Evolutionary conservation across 1,140 invertebrate genomes (phyloP), one percentile per base, ranked within the genome.

Genomic region (Augochlora pura): DNA sequence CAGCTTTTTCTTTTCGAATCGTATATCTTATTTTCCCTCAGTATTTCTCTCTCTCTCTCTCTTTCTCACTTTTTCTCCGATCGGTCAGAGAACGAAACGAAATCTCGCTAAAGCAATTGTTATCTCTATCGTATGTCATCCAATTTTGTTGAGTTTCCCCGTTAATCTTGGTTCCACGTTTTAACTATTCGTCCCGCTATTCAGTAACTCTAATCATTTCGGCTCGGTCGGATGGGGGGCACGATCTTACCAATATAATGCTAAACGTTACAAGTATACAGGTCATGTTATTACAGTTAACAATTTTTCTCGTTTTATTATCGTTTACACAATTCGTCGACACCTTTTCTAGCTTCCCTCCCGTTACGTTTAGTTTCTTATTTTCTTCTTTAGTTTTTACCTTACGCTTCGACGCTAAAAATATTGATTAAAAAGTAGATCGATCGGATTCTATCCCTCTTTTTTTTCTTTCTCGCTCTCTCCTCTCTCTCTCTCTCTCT

Each of bases 171-270:
- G 32, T 77, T 75, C 71, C 72, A 69, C 74, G 63, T 75, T 82
- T 52, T 0, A 70, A 65, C 80, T 86, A n/a, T 57, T 85, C 85
- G 81, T 84, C 75, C 83, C 62, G 83, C 76, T 85, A 85, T 87
- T 57, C 49, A 72, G 65, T 86, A 52, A 52, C 18, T 85, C 87
- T 89, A 87, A 86, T 87, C 85, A 3, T 14, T 82, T 89, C 86
- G 78, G 71, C 86, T 82, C 89, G 88, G 49, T 52, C 49, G 16
- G 49, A 87, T 86, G 80, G 88, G 91, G 83, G 91, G 88, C 88
- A 88, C 88, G 87, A 91, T 88, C 92, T 93, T 93, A 93, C 91
- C 88, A 91, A 93, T 93, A 92, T 91, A 92, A 93, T 91, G 89
- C 92, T 93, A 93, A 92, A 92, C 89, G 91, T 93, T 92, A 93